These are phyloP conservation scores for Chrysolophus pictus DNA, from an alignment of 2,797 vertebrate species.

Conservation along the genomic window DNA sequence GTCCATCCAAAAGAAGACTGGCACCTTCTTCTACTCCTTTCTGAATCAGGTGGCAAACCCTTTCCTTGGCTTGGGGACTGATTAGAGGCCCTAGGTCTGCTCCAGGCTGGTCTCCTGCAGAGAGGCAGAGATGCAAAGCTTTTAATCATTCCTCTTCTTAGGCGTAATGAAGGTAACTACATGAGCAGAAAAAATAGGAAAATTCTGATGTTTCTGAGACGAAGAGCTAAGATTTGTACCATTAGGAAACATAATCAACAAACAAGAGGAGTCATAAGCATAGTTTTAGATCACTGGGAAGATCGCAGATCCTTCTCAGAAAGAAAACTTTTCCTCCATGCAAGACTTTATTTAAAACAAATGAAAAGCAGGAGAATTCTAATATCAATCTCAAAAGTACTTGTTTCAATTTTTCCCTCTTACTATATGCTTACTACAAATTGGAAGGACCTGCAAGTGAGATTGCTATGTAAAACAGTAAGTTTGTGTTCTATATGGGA, in stretches of 20 bases:
- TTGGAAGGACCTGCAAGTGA: neutral
- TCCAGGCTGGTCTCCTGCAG: slow-evolving; percentile 93
- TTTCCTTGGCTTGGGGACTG: slow-evolving; percentile 88
- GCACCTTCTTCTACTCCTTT: slow-evolving; percentile 92
- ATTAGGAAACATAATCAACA: neutral
- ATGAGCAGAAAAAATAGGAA: neutral
- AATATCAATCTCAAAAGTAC: neutral
- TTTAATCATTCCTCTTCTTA: neutral
- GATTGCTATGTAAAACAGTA: neutral
- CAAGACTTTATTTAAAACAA: neutral
- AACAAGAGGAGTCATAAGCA: neutral
- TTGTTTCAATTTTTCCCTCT: neutral
- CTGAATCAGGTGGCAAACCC: slow-evolving; percentile 91
- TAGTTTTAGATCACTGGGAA: neutral
- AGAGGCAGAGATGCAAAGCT: neutral
- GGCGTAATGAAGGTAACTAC: neutral
- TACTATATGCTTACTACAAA: neutral
- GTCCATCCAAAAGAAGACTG: slow-evolving; percentile 89
- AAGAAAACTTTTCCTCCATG: neutral
- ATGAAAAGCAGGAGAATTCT: neutral
- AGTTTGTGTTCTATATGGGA: neutral
- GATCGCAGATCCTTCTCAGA: neutral
- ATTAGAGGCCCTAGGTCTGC: slow-evolving; percentile 96
- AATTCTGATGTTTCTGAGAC: neutral
- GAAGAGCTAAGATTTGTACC: neutral